Evolutionary conservation across 2,888 invertebrate species (phyloP).

Genomic region (Branchinecta sandiegonensis): DNA sequence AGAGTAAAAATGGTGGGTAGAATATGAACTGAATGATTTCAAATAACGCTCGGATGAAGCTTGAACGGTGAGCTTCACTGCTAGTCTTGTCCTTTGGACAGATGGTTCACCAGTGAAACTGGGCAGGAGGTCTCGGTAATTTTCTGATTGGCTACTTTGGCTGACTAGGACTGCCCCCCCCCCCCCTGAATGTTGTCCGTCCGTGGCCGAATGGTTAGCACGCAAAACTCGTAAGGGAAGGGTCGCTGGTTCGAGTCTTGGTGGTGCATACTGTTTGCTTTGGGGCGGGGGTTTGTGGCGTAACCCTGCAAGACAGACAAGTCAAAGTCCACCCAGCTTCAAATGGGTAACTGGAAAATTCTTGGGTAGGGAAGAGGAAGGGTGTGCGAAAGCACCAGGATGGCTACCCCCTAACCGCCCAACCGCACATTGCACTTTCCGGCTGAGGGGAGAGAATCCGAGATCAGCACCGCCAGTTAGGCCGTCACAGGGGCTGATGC

Average conservation of each 20-base stretch:
- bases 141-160: no score
- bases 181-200: neutral
- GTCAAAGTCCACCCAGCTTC: neutral
- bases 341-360: neutral
- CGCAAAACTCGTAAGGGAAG: neutral
- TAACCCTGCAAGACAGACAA: neutral
- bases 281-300: neutral
- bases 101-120: no score
- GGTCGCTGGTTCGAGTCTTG: neutral
- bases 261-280: neutral
- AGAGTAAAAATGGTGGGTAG: no score
- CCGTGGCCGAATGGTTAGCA: neutral
- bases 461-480: neutral
- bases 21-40: no score
- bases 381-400: neutral
- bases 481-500: no score
- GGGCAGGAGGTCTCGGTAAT: no score
- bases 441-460: neutral
- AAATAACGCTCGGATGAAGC: no score
- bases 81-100: no score
- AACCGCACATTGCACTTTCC: neutral
- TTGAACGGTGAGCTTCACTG: no score
- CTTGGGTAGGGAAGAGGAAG: neutral
- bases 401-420: neutral
- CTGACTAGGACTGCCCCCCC: no score